A percentile compares a stretch with the other conserved stretches of the same genome.
Evolutionary conservation across 2,888 invertebrate genomes (phyloP).

Genomic region (Dusona sp.): DNA sequence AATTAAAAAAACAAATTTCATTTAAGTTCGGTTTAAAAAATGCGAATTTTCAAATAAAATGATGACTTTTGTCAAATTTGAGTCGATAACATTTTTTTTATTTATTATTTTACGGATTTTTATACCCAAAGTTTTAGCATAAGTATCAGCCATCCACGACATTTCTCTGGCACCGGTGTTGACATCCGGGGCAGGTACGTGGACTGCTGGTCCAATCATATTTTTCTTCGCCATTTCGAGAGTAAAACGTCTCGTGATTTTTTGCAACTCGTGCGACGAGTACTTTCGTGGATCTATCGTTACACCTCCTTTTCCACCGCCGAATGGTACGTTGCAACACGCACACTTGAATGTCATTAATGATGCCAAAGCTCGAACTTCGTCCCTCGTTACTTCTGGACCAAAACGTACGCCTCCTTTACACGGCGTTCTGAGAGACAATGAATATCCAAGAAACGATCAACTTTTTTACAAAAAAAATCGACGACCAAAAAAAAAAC

Average conservation of each 20-base stretch:
- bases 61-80: too few species aligned
- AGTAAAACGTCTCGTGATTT: slow-evolving; percentile 97
- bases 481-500: neutral
- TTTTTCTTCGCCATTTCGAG: slow-evolving; percentile 98
- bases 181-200: slow-evolving; percentile 99
- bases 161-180: slow-evolving; percentile 98
- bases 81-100: neutral
- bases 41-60: neutral
- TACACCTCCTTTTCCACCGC: slow-evolving; percentile 98
- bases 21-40: too few species aligned
- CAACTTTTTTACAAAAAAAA: neutral
- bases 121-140: slow-evolving; percentile 96
- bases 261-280: slow-evolving; percentile 96
- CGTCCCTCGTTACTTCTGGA: slow-evolving; percentile 95
- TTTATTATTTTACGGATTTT: neutral
- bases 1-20: neutral
- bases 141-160: slow-evolving; percentile 99
- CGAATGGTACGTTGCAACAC: slow-evolving; percentile 99
- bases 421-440: slow-evolving; percentile 42
- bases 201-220: slow-evolving; percentile 98
- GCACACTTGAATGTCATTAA: slow-evolving; percentile 99
- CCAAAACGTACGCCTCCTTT: slow-evolving; percentile 96
- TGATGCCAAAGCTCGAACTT: slow-evolving; percentile 97
- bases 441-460: neutral
- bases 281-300: slow-evolving; percentile 98